phyloP scores from a whole-genome alignment of 2,113 vertebrate species.

The Leptosomus discolor region DNA sequence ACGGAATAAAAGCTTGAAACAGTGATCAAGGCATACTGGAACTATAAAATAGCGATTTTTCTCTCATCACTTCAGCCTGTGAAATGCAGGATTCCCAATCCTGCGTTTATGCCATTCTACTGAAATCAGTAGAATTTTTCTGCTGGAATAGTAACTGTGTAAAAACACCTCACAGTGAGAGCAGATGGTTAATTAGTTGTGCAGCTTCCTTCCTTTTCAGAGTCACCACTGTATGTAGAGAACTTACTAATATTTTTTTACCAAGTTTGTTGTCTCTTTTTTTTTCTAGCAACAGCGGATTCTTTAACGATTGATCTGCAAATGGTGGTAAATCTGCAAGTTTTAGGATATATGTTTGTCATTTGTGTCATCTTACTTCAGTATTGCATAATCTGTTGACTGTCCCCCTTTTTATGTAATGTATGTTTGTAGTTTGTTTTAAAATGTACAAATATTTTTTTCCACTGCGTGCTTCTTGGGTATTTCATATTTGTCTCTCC shows the following conservation, averaged over 20 bases:
- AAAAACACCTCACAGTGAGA: background rate
- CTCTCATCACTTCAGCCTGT: background rate
- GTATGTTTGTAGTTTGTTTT: slow-evolving; percentile 70
- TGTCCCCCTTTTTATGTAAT: slow-evolving; percentile 56
- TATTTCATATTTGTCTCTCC: slow-evolving; percentile 55
- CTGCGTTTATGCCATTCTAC: fast-evolving
- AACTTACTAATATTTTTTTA: background rate
- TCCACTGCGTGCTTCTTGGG: slow-evolving; percentile 9
- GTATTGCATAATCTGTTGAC: slow-evolving; percentile 44
- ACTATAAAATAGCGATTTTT: fast-evolving
- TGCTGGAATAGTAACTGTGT: background rate
- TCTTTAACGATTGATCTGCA: background rate
- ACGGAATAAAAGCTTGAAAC: fast-evolving
- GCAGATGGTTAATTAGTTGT: fast-evolving
- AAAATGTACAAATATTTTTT: slow-evolving; percentile 55
- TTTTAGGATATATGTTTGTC: background rate
- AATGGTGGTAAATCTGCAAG: background rate
- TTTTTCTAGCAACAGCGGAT: background rate
- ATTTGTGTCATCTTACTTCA: background rate
- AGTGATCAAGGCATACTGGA: background rate
- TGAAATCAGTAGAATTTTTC: background rate
- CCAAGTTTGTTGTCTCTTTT: background rate
- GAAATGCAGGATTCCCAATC: background rate
- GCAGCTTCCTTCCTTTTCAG: background rate
- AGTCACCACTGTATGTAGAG: background rate